Base-by-base conservation (phyloP, 2,888 invertebrate genomes). In the Thyatira batis region DNA sequence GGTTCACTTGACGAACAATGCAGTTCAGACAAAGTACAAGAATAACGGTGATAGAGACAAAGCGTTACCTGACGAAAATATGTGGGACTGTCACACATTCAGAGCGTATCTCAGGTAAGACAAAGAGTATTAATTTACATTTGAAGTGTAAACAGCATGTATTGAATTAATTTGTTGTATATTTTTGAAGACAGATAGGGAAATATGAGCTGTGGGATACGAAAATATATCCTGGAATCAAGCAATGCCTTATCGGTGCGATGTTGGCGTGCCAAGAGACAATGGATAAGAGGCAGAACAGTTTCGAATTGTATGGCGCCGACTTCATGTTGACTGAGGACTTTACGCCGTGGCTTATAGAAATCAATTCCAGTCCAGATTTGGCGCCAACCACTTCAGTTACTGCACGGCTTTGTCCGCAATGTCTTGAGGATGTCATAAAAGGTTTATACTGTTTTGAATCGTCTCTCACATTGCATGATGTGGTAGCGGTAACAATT, bases 311-410 rank as follows among this genome's bases (percentile, higher is more conserved):
- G 20, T 98, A 98, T 71, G 98, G 98, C 13, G 98, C 98, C 0
- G 98, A 98, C 85, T 98, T 98, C 78, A 97, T 98, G 96, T 89
- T 98, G 55, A 96, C 96, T 46, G 96, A 97, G 54, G 96, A 96
- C 72, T 96, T 95, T 69, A 94, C 95, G 27, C 98, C 98, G 0
- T 98, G 98, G 98, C 92, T 98, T 1, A 96, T 98, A 65, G 98
- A 98, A 87, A 98, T 98, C 64, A 98, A 98, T 83, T 97, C 97
- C 8, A 97, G 97, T 85, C 98, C 98, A 0, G 97, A 98, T 87
- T 94, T 98, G 92, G 96, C 97, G 11, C 94, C 96, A n/a, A 97
- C 97, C 0, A 98, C 98, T 0, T 96, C 95, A 59, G 97, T 98
- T 0, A 98, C 98, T 0, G 95, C 97, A 0, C 91, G 96, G 50